phyloP scores from a whole-genome alignment of 2,797 vertebrate genomes.

The Selene dorsalis region DNA sequence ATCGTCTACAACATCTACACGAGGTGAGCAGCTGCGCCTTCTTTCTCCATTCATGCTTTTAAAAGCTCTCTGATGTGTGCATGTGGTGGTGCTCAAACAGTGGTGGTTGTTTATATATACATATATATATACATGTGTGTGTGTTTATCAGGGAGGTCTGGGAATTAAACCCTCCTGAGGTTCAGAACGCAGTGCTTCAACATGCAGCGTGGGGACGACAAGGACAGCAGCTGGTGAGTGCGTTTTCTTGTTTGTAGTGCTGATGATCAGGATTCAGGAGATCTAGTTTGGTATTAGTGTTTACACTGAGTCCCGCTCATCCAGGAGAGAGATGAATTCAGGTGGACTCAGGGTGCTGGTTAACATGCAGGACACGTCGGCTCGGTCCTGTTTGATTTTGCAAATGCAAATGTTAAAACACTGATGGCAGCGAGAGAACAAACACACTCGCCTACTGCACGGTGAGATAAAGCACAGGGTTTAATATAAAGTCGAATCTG shows the following conservation, averaged over 20 bases:
- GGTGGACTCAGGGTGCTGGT: constrained; percentile 22
- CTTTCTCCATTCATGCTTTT: not conserved
- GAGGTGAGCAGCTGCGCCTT: constrained; percentile 53
- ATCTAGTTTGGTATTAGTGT: not conserved
- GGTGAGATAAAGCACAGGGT: constrained; percentile 12
- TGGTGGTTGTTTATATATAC: constrained; percentile 18
- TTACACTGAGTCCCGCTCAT: not conserved
- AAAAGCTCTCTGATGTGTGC: not conserved
- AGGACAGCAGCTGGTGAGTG: constrained; percentile 80
- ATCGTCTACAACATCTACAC: constrained; percentile 82
- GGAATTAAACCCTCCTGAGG: constrained; percentile 84
- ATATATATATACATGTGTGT: constrained; percentile 2
- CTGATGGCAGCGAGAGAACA: constrained; percentile 15
- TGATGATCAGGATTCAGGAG: too few species aligned
- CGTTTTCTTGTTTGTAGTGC: not conserved
- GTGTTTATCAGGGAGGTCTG: constrained; percentile 78
- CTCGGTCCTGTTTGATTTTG: constrained; percentile 39
- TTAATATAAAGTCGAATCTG: constrained; percentile 3
- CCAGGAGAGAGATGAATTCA: not conserved
- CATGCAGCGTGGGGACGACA: constrained; percentile 82
- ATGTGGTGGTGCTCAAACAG: constrained; percentile 6
- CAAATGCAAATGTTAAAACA: constrained; percentile 60
- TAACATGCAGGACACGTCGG: constrained; percentile 21
- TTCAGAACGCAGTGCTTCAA: constrained; percentile 83
- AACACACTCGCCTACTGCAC: constrained; percentile 9